Conservation (phyloP, 2,888 invertebrate species). For the Standfussiana lucernea region DNA sequence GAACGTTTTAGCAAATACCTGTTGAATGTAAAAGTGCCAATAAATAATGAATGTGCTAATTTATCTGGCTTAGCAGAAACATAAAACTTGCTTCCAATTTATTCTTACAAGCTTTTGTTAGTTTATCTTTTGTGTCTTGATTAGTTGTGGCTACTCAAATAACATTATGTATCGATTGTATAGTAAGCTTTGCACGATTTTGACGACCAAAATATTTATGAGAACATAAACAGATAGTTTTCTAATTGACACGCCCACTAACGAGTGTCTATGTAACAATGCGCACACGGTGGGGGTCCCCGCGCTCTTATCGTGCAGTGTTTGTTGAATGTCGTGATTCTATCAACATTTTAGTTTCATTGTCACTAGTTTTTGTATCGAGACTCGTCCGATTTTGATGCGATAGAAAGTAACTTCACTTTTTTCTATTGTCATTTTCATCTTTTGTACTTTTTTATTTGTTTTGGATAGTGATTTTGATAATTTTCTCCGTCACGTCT, state of each 20-base stretch:
- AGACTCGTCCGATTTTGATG: constrained; percentile 73
- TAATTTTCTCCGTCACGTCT: constrained; percentile 52
- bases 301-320: constrained; percentile 67
- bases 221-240: constrained; percentile 42
- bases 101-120: constrained; percentile 35
- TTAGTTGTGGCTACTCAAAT: constrained; percentile 33
- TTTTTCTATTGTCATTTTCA: constrained; percentile 79
- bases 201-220: constrained; percentile 31
- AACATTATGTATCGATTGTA: constrained; percentile 42
- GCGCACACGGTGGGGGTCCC: constrained; percentile 49
- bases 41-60: constrained; percentile 50
- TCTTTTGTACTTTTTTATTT: constrained; percentile 69
- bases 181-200: constrained; percentile 46
- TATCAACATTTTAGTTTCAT: constrained; percentile 78
- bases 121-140: constrained; percentile 55
- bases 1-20: constrained; percentile 43
- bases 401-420: constrained; percentile 82
- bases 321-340: constrained; percentile 82
- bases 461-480: constrained; percentile 63
- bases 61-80: constrained; percentile 24
- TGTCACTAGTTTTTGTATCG: constrained; percentile 78
- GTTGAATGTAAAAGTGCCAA: constrained; percentile 60
- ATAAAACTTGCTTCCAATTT: constrained; percentile 18
- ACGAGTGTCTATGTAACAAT: constrained; percentile 53
- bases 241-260: constrained; percentile 49